Base-by-base conservation (phyloP, 2,113 vertebrate genomes). In the Indicator maculatus region DNA sequence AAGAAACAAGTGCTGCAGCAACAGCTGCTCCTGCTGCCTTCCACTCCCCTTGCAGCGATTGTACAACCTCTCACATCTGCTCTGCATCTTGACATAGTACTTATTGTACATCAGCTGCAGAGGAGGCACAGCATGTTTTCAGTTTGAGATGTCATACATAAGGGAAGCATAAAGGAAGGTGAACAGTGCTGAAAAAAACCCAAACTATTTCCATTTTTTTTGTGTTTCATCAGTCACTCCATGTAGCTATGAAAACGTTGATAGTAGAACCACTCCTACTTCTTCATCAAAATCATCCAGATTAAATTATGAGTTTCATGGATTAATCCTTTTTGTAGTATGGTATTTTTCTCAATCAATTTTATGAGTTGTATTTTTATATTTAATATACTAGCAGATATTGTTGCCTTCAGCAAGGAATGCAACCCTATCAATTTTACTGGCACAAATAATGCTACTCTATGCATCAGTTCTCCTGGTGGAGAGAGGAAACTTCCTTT, bases 141-240 rank as follows among this genome's bases (percentile, higher is more conserved):
- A 87, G 44, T 91, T 80, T 89, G 23, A 81, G 52, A 61, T 96
- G 95, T 91, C 90, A 93, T 66, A 86, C 90, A 16, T 65, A 50
- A 87, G 24, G 89, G 77, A 61, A 8, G 16, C 14, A 16, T 65
- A 50, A 87, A 21, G 16, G 16, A 93, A 90, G 33, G 30, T 31
- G 70, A 95, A 33, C 11, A 8, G 1, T 67, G 58, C 58, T 80
- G 28, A 38, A 89, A 88, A 89, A 13, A 36, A 36, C 8, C 14
- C 12, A 55, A 60, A 70, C 24, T 60, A 12, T 45, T 56, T 91
- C 58, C 14, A 16, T 77, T 70, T 70, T 75, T 16, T 95, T 90
- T 90, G 20, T 56, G 3, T 44, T 85, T 84, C 52, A 83, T 87
- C 9, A 19, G 30, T 56, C 24, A 53, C 67, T 39, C 56, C 15